Percentiles rank a stretch among this genome's conserved stretches.
These are phyloP conservation scores for Sisyra nigra DNA, from an alignment of 2,888 invertebrate genomes.

Conservation along the genomic window DNA sequence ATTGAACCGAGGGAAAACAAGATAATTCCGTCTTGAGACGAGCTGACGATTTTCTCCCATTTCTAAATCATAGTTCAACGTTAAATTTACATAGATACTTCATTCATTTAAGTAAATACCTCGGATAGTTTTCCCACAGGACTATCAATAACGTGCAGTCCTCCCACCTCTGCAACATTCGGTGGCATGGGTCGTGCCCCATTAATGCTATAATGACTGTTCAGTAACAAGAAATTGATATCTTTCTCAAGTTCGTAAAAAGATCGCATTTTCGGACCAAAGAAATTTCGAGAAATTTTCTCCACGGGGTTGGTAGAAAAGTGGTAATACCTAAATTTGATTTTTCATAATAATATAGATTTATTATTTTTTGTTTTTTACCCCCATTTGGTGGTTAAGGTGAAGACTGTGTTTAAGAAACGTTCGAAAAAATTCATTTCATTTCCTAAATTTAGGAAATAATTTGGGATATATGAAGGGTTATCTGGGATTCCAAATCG, in stretches of 20 bases:
- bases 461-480: conserved; percentile 40
- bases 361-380: conserved; percentile 2
- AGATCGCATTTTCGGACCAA: conserved; percentile 30
- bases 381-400: conserved; percentile 12
- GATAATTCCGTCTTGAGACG: conserved; percentile 25
- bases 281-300: conserved; percentile 18
- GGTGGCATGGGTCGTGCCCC: conserved; percentile 37
- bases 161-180: conserved; percentile 36
- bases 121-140: too few species aligned
- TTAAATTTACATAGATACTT: too few species aligned
- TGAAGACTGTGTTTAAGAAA: conserved; percentile 26
- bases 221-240: conserved; percentile 35
- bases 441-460: conserved; percentile 32
- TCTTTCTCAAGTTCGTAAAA: conserved; percentile 30
- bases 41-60: conserved; percentile 17
- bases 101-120: too few species aligned
- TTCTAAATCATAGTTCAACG: conserved; percentile 12
- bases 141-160: conserved; percentile 26
- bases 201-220: conserved; percentile 38
- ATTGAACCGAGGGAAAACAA: conserved; percentile 43
- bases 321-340: too few species aligned
- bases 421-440: conserved; percentile 35
- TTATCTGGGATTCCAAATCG: conserved; percentile 38
- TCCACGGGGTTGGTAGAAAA: not conserved
- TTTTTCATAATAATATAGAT: too few species aligned